Base-by-base conservation (phyloP, 2,113 vertebrate genomes). In the Bolborhynchus lineola region DNA sequence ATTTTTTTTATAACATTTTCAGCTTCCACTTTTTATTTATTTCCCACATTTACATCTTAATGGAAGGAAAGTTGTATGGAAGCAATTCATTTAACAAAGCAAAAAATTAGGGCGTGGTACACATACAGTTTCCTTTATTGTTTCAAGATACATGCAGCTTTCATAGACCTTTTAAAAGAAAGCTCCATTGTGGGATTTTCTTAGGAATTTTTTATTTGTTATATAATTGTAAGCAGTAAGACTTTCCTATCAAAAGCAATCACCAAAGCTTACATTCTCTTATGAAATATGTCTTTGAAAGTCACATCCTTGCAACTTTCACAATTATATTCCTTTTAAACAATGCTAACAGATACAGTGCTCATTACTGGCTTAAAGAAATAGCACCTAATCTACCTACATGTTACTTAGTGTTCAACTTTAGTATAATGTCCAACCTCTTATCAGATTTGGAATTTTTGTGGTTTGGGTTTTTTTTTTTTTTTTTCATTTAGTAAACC, bases 71-170 rank as follows among this genome's bases (percentile, higher is more conserved):
- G 49, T 16, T 88, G 14, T 50, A 76, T 90, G 83, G 88, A 95
- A 94, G 62, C 26, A 93, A 94, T 95, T 96, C 6, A 86, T 93
- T 88, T 91, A 69, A 69, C 49, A 76, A 68, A 95, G 81, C 24
- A 85, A 79, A 89, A 84, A 91, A 95, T 91, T 87, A 69, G 52
- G 42, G 44, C 24, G 47, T 64, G 52, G 9, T 64, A 77, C 77
- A 55, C 50, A 26, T 65, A 79, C 1, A 1, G 12, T 91, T 91
- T 89, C 55, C 70, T 71, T 92, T 92, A 92, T 69, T 86, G 49
- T 70, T 94, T 93, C 74, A 89, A 88, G 55, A 75, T 59, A 76
- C 13, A 4, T 2, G 6, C n/a, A 82, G 17, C 6, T 60, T 91
- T 84, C 55, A 39, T 19, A 63, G 57, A 24, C 26, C 39, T 88